These are phyloP conservation scores for Limnephilus auricula DNA, from an alignment of 2,888 invertebrate genomes.

Conservation along the genomic window DNA sequence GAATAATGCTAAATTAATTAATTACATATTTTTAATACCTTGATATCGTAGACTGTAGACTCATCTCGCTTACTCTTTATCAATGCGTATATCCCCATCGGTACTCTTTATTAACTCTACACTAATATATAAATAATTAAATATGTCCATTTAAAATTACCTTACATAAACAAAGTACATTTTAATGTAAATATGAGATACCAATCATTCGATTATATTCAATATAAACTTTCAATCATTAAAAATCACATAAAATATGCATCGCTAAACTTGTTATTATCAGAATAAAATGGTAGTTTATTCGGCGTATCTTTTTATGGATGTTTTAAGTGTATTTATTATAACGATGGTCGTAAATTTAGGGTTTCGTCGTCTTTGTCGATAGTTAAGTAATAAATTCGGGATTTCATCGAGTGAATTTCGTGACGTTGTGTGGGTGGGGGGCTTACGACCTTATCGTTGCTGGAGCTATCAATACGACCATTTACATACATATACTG, in stretches of 20 bases:
- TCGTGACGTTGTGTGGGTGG: constrained; percentile 54
- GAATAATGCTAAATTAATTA: too few species aligned
- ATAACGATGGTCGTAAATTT: constrained; percentile 61
- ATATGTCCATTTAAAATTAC: constrained; percentile 56
- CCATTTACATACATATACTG: neutral
- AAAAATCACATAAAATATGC: constrained; percentile 48
- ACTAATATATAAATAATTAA: constrained; percentile 60
- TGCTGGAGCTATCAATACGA: neutral
- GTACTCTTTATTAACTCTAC: constrained; percentile 24
- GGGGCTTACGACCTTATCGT: neutral
- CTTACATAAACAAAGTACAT: constrained; percentile 48
- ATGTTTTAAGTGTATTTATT: constrained; percentile 63
- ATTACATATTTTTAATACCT: neutral
- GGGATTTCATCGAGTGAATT: constrained; percentile 53
- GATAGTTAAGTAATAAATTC: constrained; percentile 64
- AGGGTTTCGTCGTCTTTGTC: constrained; percentile 56
- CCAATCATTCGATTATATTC: constrained; percentile 45
- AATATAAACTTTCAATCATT: constrained; percentile 44
- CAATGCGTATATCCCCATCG: constrained; percentile 3
- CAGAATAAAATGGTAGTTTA: constrained; percentile 56
- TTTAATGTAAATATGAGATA: constrained; percentile 54
- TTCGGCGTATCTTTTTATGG: constrained; percentile 61
- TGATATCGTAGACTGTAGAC: neutral
- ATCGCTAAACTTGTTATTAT: constrained; percentile 54
- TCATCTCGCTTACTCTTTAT: neutral